Evolutionary conservation across 1,140 invertebrate genomes (phyloP), one percentile per base, ranked within the genome.

Genomic region (Drosophila tani): DNA sequence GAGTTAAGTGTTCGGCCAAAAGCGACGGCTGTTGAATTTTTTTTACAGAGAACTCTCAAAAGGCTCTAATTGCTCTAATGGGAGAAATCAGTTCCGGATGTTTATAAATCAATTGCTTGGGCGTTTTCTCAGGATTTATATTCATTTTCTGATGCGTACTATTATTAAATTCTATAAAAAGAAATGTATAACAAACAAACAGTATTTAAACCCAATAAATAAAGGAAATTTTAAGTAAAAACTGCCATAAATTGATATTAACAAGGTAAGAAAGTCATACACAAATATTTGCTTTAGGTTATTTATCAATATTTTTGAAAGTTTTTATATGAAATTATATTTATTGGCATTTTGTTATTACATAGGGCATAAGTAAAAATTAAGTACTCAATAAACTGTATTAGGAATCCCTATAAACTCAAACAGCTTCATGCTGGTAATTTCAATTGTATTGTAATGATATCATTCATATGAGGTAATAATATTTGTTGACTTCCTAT

Each of bases 1-100:
- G 9, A 35, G 32, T 38, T 55, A 19, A 49, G 62, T 67, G 65
- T 29, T 38, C 11, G 47, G 66, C 43, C 38, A 68, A 68, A 68
- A 67, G 27, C 27, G 27, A 2, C 24, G 27, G 14, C 17, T 51
- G 38, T 32, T 7, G 11, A 11, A 50, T 43, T 58, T 0, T 46
- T 14, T 35, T 27, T 32, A 14, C 5, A 4, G 12, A 15, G 29
- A 62, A 45, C 7, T 45, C 41, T 38, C 32, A 0, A 55, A 17
- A 29, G 17, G 19, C 38, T 41, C 63, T 65, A 65, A 63, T 45
- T 35, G 27, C 19, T 9, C 21, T 41, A 64, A 40, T 41, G 55
- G 17, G 19, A 29, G 53, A 60, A 21, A 32, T 9, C 40, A 2
- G 6, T 66, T 66, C 57, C 63, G 38, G 53, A 56, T 43, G 40